Conservation (phyloP, 1,140 invertebrate species). For the Trichogramma pretiosum region DNA sequence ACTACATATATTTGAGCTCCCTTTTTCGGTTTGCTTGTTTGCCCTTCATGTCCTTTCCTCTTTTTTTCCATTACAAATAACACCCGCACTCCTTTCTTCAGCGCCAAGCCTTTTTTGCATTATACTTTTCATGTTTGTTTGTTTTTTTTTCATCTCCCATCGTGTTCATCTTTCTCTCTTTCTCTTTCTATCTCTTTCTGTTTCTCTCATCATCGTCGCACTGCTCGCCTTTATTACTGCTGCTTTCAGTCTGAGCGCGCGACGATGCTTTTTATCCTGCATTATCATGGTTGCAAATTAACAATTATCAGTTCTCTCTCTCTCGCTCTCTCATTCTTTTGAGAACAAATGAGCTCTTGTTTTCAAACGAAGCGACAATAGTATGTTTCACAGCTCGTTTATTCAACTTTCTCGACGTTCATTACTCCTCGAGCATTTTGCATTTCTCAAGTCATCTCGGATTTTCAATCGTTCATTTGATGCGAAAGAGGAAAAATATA, state of each 20-base stretch:
- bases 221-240: too few species aligned
- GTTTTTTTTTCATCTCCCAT: neutral
- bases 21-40: neutral
- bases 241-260: too few species aligned
- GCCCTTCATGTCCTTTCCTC: neutral
- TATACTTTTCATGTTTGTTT: neutral
- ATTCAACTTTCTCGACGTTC: too few species aligned
- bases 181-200: neutral
- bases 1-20: neutral
- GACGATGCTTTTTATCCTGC: neutral
- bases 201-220: too few species aligned
- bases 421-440: too few species aligned
- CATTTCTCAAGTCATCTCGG: too few species aligned
- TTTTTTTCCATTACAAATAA: conserved; percentile 6
- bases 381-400: too few species aligned
- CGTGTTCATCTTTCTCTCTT: neutral
- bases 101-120: neutral
- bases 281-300: conserved; percentile 4
- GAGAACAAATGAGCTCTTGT: too few species aligned
- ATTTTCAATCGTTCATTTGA: too few species aligned
- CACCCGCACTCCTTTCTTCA: conserved; percentile 2
- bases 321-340: too few species aligned
- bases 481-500: too few species aligned
- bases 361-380: too few species aligned
- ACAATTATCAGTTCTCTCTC: neutral